Percentiles rank a stretch among this genome's conserved stretches.
phyloP scores from a whole-genome alignment of 2,888 invertebrate genomes.

The Lepetodrilus schrolli region DNA sequence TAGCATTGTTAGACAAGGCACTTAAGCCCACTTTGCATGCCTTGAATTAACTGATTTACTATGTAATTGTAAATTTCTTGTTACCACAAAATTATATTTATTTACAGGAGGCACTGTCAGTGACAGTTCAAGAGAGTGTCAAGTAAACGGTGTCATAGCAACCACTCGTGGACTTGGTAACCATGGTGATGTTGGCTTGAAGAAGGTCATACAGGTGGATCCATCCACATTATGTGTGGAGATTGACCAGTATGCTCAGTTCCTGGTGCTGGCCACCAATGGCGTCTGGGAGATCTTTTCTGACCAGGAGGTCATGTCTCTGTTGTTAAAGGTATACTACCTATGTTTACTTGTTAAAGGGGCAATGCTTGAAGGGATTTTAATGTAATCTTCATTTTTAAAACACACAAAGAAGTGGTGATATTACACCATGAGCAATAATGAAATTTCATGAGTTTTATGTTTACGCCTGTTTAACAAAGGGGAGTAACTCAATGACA shows the following conservation, averaged over 20 bases:
- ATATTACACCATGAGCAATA: not conserved
- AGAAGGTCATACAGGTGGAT: slow-evolving; percentile 65
- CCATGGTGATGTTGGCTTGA: slow-evolving; percentile 72
- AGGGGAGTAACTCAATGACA: too few species aligned
- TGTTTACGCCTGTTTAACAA: too few species aligned
- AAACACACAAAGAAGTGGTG: too few species aligned
- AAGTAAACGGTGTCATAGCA: slow-evolving; percentile 70
- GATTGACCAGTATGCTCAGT: slow-evolving; percentile 72
- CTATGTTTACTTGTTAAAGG: not conserved
- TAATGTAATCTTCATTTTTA: not conserved
- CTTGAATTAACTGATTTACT: too few species aligned
- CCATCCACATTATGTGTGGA: slow-evolving; percentile 64
- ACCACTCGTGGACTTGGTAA: slow-evolving; percentile 74
- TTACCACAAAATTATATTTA: too few species aligned
- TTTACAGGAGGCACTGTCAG: slow-evolving; percentile 68
- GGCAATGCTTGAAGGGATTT: not conserved
- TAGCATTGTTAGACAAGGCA: too few species aligned
- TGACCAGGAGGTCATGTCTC: slow-evolving; percentile 66
- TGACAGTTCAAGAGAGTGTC: slow-evolving; percentile 62
- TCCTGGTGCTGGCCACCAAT: slow-evolving; percentile 69
- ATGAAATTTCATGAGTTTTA: too few species aligned
- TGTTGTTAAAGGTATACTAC: slow-evolving; percentile 65
- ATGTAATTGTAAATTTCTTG: too few species aligned
- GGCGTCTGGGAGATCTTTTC: slow-evolving; percentile 74
- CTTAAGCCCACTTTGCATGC: too few species aligned